These are phyloP conservation scores for Himalopsyche phryganea DNA, from an alignment of 1,140 invertebrate genomes.

Conservation along the genomic window DNA sequence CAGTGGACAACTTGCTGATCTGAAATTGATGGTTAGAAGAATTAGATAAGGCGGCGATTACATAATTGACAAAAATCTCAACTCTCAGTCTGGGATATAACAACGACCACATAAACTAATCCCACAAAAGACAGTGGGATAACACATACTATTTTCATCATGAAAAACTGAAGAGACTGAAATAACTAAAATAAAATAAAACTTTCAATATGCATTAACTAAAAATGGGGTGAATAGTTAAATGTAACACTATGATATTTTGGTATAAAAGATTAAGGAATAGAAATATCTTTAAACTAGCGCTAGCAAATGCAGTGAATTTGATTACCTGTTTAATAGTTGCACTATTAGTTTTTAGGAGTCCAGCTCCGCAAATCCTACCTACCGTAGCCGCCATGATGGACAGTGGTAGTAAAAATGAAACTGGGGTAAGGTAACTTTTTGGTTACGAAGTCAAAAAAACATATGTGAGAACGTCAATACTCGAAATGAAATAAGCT, in stretches of 20 bases:
- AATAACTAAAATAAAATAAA: background rate
- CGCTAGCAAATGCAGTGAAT: no score
- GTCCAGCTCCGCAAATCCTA: constrained; percentile 74
- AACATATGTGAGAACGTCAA: background rate
- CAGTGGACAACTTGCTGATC: constrained; percentile 65
- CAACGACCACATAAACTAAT: no score
- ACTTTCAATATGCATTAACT: constrained; percentile 1
- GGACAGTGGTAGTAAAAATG: constrained; percentile 38
- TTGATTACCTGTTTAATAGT: constrained; percentile 21
- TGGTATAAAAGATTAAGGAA: constrained; percentile 2
- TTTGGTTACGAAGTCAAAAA: constrained; percentile 1
- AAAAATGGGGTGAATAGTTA: constrained; percentile 25
- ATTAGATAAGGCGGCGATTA: constrained; percentile 25
- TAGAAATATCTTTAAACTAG: no score
- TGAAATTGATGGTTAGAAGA: constrained; percentile 45
- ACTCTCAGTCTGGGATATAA: background rate
- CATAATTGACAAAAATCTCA: constrained; percentile 20
- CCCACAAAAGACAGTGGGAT: no score
- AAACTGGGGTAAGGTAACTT: constrained; percentile 6
- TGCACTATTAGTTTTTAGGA: constrained; percentile 54
- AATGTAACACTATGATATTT: constrained; percentile 39
- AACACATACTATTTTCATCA: background rate
- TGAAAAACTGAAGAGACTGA: background rate
- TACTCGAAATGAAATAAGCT: no score
- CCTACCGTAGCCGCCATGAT: constrained; percentile 80